phyloP scores from a whole-genome alignment of 2,113 vertebrate genomes.

The Phalacrocorax carbo region DNA sequence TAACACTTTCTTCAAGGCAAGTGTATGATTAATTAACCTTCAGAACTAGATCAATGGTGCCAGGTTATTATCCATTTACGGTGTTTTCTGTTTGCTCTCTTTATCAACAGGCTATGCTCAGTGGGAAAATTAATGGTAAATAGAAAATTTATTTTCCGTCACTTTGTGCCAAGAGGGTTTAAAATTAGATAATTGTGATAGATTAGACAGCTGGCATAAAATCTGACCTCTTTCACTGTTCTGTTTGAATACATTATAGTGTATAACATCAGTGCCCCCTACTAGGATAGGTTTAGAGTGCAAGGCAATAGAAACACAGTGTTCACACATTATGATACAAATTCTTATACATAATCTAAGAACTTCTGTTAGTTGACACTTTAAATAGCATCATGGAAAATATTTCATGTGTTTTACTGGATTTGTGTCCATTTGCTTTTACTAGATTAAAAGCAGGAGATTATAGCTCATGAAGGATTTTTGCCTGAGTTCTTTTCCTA shows the following conservation, averaged over 20 bases:
- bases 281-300: neutral
- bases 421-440: constrained; percentile 38
- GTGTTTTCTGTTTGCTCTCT: neutral
- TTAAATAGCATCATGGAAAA: neutral
- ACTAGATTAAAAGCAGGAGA: constrained; percentile 17
- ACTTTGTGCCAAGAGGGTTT: neutral
- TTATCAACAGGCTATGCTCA: neutral
- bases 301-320: neutral
- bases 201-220: neutral
- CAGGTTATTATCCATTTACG: neutral
- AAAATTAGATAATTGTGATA: constrained; percentile 52
- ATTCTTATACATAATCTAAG: neutral
- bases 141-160: constrained; percentile 25
- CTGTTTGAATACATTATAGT: neutral
- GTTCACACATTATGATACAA: neutral
- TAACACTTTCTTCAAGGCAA: neutral
- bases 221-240: neutral
- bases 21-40: constrained; percentile 19
- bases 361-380: neutral
- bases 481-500: neutral
- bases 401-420: neutral
- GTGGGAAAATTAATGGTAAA: constrained; percentile 35
- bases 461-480: constrained; percentile 41
- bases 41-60: neutral
- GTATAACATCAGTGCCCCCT: constrained; percentile 1